phyloP scores from a whole-genome alignment of 2,888 invertebrate species.

The Exephanes ischioxanthus region DNA sequence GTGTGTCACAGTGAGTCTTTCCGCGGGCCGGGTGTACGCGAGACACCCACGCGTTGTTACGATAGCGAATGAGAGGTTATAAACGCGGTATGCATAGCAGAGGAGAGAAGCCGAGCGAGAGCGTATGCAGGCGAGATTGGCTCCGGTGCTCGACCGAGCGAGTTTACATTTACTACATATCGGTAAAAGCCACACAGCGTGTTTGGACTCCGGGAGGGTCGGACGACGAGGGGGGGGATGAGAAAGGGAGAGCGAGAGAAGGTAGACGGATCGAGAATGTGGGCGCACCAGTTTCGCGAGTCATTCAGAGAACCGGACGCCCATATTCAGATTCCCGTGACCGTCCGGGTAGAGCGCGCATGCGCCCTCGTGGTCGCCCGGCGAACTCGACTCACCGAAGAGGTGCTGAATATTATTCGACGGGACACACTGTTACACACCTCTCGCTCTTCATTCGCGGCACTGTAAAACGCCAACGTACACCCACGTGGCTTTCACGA shows the following conservation, averaged over 20 bases:
- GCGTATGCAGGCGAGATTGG: slow-evolving; percentile 52
- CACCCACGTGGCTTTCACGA: slow-evolving; percentile 56
- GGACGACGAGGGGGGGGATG: neutral
- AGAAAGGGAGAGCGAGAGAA: slow-evolving; percentile 15
- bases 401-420: slow-evolving; percentile 64
- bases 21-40: neutral
- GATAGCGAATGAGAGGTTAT: slow-evolving; percentile 28
- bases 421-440: slow-evolving; percentile 16
- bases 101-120: slow-evolving; percentile 29
- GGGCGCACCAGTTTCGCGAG: slow-evolving; percentile 80
- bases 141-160: slow-evolving; percentile 38
- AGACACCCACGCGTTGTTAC: slow-evolving; percentile 58
- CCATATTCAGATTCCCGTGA: slow-evolving; percentile 72
- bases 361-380: slow-evolving; percentile 35
- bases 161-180: slow-evolving; percentile 66
- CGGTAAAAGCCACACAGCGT: slow-evolving; percentile 48
- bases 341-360: slow-evolving; percentile 44
- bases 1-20: slow-evolving; percentile 29
- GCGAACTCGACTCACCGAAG: slow-evolving; percentile 44
- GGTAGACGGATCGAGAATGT: slow-evolving; percentile 74
- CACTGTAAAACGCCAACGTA: slow-evolving; percentile 38
- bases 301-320: slow-evolving; percentile 74
- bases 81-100: neutral
- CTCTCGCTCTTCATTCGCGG: slow-evolving; percentile 21
- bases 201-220: neutral